Percentiles rank a stretch among this genome's conserved stretches.
Evolutionary conservation across 2,797 vertebrate species (phyloP).

Genomic region (Anas acuta): DNA sequence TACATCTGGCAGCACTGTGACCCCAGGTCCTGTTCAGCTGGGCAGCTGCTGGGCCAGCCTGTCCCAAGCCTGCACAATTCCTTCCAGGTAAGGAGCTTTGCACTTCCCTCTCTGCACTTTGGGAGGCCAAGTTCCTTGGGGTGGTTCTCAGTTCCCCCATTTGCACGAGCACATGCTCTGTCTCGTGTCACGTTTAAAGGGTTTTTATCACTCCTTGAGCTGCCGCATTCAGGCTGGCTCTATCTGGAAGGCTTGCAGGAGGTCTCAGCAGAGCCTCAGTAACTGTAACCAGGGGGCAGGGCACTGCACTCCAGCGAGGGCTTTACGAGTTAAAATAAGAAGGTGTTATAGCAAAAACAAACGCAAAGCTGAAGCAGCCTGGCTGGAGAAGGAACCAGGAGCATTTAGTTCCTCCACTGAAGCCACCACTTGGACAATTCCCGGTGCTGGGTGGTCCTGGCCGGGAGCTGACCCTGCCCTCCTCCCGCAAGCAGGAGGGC

Average conservation of each 20-base stretch:
- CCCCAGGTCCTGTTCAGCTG: not conserved
- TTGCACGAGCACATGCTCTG: not conserved
- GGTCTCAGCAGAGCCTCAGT: not conserved
- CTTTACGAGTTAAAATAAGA: constrained; percentile 43
- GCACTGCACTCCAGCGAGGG: constrained; percentile 4
- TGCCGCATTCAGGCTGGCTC: not conserved
- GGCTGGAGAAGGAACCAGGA: constrained; percentile 12
- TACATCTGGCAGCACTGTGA: not conserved
- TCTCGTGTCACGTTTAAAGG: not conserved
- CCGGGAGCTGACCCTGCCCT: not conserved
- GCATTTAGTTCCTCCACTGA: constrained; percentile 1
- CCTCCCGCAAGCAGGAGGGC: rapidly evolving
- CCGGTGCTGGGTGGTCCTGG: too few species aligned
- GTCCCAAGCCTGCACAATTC: not conserved
- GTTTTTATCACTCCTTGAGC: not conserved
- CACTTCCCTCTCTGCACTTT: not conserved
- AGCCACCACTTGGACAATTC: not conserved
- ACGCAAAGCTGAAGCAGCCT: constrained; percentile 3
- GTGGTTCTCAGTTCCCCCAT: not conserved
- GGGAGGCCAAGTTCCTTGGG: not conserved
- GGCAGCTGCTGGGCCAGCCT: not conserved
- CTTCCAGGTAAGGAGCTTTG: not conserved
- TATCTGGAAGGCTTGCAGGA: not conserved
- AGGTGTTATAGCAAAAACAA: constrained; percentile 39
- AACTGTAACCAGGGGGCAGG: not conserved